Evolutionary conservation across 1,140 invertebrate genomes (phyloP).

Genomic region (Plodia interpunctella): DNA sequence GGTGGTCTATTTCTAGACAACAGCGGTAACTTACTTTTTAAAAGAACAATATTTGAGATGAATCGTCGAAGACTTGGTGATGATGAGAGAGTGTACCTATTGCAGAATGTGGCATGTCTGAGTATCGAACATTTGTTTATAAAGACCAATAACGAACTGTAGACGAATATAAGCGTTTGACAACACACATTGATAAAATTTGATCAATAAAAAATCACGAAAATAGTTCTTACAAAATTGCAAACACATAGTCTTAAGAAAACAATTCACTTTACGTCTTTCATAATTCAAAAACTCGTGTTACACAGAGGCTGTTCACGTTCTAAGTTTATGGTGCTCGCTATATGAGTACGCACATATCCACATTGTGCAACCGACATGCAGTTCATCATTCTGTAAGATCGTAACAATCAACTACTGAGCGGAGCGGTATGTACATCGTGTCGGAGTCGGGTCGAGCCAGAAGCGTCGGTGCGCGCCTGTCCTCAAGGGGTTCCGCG

Average conservation of each 20-base stretch:
- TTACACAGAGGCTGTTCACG: slow-evolving; percentile 36
- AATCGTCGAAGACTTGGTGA: slow-evolving; percentile 6
- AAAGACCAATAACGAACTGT: background rate
- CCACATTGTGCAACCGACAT: slow-evolving; percentile 55
- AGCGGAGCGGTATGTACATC: slow-evolving; percentile 67
- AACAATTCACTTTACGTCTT: background rate
- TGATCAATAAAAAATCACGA: slow-evolving; percentile 1
- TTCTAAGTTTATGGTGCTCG: slow-evolving; percentile 40
- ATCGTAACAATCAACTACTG: slow-evolving; percentile 60
- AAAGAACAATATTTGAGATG: background rate
- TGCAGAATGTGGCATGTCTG: slow-evolving; percentile 20
- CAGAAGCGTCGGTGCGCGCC: slow-evolving; percentile 64
- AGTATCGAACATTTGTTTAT: slow-evolving; percentile 25
- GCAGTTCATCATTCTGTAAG: slow-evolving; percentile 44
- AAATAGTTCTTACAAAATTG: background rate
- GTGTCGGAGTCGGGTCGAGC: slow-evolving; percentile 48
- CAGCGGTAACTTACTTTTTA: slow-evolving; percentile 12
- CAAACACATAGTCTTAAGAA: background rate
- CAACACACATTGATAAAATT: background rate
- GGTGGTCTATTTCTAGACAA: slow-evolving; percentile 8
- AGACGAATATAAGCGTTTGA: slow-evolving; percentile 2
- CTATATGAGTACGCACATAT: slow-evolving; percentile 57
- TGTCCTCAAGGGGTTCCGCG: slow-evolving; percentile 65
- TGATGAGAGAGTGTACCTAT: slow-evolving; percentile 21
- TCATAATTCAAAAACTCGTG: slow-evolving; percentile 21